A percentile compares a stretch with the other conserved stretches of the same genome.
These are phyloP conservation scores for Leptarthrus brevirostris DNA, from an alignment of 2,888 invertebrate genomes.

Conservation along the genomic window DNA sequence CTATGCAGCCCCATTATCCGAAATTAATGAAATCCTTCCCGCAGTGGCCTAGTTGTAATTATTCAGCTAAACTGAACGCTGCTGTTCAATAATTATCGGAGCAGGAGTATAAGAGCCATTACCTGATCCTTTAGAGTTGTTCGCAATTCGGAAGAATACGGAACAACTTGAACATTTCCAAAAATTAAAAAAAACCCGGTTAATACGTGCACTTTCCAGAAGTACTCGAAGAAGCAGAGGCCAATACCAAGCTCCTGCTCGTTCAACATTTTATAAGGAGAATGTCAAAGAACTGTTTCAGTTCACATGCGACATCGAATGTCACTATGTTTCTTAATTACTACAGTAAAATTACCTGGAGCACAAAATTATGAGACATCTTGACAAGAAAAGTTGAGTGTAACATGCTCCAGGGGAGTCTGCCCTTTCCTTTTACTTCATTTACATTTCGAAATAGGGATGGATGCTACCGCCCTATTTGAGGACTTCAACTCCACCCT, in stretches of 20 bases:
- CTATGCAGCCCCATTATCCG: conserved; percentile 7
- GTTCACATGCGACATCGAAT: conserved; percentile 35
- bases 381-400: conserved; percentile 33
- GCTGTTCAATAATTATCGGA: conserved; percentile 2
- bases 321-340: conserved; percentile 23
- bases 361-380: conserved; percentile 43
- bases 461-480: neutral
- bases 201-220: neutral
- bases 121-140: neutral
- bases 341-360: conserved; percentile 38
- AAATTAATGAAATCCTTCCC: conserved; percentile 24
- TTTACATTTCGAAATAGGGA: conserved; percentile 17
- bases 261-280: neutral
- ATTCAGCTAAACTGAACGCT: conserved; percentile 25
- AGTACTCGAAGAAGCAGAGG: neutral
- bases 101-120: neutral
- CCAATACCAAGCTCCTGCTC: too few species aligned
- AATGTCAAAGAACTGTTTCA: neutral
- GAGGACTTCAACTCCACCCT: conserved; percentile 28
- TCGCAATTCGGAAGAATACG: neutral
- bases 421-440: neutral
- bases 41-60: conserved; percentile 8
- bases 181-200: neutral
- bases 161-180: neutral
- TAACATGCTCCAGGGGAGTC: neutral